Evolutionary conservation across 2,888 invertebrate genomes (phyloP), one percentile per base, ranked within the genome.

Genomic region (Anoplius nigerrimus): DNA sequence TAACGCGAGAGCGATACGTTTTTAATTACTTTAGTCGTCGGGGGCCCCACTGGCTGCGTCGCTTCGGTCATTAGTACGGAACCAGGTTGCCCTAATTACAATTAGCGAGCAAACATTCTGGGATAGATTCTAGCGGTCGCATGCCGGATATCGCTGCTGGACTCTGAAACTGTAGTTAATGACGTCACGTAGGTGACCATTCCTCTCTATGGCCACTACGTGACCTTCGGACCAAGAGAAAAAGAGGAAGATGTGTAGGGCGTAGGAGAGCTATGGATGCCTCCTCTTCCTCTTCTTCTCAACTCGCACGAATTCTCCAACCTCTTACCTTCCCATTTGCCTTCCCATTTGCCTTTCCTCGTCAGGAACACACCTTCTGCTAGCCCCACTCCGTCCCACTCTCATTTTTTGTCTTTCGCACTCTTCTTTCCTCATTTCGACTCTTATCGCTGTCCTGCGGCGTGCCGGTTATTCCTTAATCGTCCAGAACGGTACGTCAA

Each of bases 121-220:
- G 21, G 34, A 45, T 45, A 52, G 61, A 18, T 43, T 48, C 56
- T 54, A 51, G 52, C 58, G 53, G 15, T 13, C 42, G 42, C 5
- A 34, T 27, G 46, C 22, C 52, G 21, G 52, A 52, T 18, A 21
- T 52, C 15, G 52, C 52, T 22, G 16, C 20, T 27, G 55, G 56
- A 55, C 52, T 51, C 51, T 48, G 55, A 66, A 61, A 52, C 69
- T 60, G 61, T 66, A 69, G 67, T 76, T 71, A 76, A 76, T 70
- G 63, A 71, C 66, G 51, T 76, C 75, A 76, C 69, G 72, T 76
- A 78, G 71, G 57, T 69, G 65, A 72, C 69, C 76, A 66, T 72
- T 63, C 67, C 59, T 63, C 58, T 64, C 53, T 56, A 62, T 61
- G 69, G 42, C 1, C 48, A 20, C 48, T 22, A 71, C 71, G 72